phyloP scores from a whole-genome alignment of 2,113 vertebrate species.

The Nothoprocta perdicaria region DNA sequence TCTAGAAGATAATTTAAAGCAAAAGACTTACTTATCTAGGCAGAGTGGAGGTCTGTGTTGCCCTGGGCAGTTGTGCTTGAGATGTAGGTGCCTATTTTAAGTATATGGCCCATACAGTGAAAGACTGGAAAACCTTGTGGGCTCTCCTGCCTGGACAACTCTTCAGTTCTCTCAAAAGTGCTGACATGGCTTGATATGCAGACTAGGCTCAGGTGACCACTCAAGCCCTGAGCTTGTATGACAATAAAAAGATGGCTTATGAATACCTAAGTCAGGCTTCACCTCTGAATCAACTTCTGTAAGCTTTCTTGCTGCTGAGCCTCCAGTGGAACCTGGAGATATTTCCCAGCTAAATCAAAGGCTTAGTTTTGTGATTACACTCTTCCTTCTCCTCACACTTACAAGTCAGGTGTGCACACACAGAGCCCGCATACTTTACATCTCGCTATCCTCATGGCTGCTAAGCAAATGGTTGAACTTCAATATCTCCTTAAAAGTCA shows the following conservation, averaged over 20 bases:
- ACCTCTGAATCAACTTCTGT: neutral
- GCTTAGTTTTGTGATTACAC: neutral
- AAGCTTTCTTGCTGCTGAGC: neutral
- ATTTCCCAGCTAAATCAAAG: neutral
- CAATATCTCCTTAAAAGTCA: neutral
- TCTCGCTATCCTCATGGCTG: neutral
- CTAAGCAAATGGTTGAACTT: neutral
- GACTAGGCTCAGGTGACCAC: neutral
- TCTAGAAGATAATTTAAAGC: neutral
- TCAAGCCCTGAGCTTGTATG: neutral
- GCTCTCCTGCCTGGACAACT: neutral
- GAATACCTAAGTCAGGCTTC: neutral
- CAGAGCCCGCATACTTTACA: neutral
- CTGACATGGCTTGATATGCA: neutral
- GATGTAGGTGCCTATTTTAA: neutral
- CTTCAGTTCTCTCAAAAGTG: neutral
- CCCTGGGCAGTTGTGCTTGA: neutral
- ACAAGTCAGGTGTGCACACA: neutral
- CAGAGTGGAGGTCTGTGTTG: neutral
- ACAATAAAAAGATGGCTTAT: rapidly evolving
- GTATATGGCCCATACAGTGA: rapidly evolving
- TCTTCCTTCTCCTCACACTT: neutral
- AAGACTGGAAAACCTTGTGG: neutral
- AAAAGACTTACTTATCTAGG: neutral
- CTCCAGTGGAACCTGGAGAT: neutral